Percentiles rank a stretch among this genome's conserved stretches.
Evolutionary conservation across 2,888 invertebrate species (phyloP).

Genomic region (Unio pictorum): DNA sequence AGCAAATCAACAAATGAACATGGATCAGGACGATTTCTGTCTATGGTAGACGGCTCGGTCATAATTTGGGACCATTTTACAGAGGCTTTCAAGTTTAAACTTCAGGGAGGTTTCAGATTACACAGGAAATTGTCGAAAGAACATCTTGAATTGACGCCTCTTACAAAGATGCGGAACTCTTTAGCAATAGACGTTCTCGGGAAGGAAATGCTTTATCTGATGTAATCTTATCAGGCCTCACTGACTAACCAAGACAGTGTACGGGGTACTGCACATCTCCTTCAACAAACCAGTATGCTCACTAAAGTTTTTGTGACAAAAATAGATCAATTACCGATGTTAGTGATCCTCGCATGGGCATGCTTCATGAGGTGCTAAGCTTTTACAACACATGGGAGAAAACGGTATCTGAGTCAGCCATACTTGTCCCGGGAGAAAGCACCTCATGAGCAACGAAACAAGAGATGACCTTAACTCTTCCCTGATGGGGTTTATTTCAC

Average conservation of each 20-base stretch:
- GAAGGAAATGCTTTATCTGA: too few relatives aligned
- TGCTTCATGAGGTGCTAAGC: slow-evolving; percentile 1
- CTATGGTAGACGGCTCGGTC: too few relatives aligned
- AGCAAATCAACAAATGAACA: too few relatives aligned
- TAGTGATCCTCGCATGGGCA: slow-evolving; percentile 3
- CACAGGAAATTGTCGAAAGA: too few relatives aligned
- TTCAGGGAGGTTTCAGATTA: too few relatives aligned
- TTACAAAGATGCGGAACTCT: too few relatives aligned
- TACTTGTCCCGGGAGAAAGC: not conserved
- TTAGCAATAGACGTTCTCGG: too few relatives aligned
- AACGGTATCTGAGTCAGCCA: not conserved
- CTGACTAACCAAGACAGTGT: slow-evolving; percentile 17
- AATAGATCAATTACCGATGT: slow-evolving; percentile 14
- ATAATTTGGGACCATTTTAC: too few relatives aligned
- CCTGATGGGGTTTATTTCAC: slow-evolving; percentile 21
- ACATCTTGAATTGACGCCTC: too few relatives aligned
- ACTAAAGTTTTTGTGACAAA: slow-evolving; percentile 17
- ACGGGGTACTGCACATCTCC: slow-evolving; percentile 10
- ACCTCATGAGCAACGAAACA: slow-evolving; percentile 13
- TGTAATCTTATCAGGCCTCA: slow-evolving; percentile 13
- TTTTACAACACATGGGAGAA: slow-evolving; percentile 22
- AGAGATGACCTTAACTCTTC: slow-evolving; percentile 29
- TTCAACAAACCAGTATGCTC: slow-evolving; percentile 16
- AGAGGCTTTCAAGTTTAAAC: too few relatives aligned
- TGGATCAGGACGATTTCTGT: too few relatives aligned